Evolutionary conservation across 2,113 vertebrate species (phyloP).

Genomic region (Mastomys natalensis): DNA sequence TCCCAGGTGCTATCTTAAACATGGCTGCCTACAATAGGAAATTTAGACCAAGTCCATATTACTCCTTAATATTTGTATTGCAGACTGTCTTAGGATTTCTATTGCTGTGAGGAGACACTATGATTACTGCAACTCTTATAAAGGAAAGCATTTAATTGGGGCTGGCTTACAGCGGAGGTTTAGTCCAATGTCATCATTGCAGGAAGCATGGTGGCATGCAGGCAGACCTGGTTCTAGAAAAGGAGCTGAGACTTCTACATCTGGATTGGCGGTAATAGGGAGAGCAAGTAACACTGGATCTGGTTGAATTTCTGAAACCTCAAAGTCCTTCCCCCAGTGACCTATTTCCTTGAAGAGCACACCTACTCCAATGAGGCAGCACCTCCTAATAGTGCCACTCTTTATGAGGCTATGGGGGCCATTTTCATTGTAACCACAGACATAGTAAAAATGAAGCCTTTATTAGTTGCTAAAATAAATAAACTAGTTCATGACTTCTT

Average conservation of each 20-base stretch:
- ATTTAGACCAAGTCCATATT: not conserved
- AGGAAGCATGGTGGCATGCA: not conserved
- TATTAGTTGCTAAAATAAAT: slow-evolving; percentile 28
- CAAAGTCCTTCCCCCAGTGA: not conserved
- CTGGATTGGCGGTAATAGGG: too few relatives aligned
- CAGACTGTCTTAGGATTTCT: not conserved
- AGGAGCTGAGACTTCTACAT: not conserved
- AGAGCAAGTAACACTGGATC: not conserved
- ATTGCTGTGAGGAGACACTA: not conserved
- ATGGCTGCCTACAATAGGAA: too few relatives aligned
- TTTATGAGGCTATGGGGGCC: not conserved
- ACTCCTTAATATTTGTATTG: not conserved
- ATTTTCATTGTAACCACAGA: not conserved
- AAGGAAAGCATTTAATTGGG: not conserved
- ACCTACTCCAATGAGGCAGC: not conserved
- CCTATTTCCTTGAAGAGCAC: not conserved
- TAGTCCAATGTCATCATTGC: not conserved
- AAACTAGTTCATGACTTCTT: slow-evolving; percentile 30
- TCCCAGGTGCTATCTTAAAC: too few relatives aligned
- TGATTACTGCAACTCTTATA: not conserved
- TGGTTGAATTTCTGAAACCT: not conserved
- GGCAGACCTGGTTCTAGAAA: not conserved
- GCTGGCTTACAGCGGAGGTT: not conserved
- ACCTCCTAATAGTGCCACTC: not conserved
- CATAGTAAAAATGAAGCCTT: not conserved